Base-by-base conservation (phyloP, 2,888 invertebrate species). In the Xanthia icteritia region DNA sequence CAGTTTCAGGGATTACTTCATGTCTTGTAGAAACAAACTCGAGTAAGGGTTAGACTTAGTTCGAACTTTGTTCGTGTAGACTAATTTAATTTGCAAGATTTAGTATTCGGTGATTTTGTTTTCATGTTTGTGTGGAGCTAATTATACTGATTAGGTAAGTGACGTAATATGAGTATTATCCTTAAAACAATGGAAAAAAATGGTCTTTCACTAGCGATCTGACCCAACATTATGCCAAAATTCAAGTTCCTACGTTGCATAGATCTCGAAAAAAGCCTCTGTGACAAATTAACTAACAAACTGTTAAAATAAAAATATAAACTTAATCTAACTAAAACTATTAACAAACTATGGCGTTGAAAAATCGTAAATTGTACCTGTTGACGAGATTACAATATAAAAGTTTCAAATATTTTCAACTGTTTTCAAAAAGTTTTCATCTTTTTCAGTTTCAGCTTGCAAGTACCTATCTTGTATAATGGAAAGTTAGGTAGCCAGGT, bases 51-150 rank as follows among this genome's bases (percentile, higher is more conserved):
- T 48, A 64, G 48, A 73, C 60, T 73, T 73, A 13, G 42, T 61
- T 31, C 3, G 2, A 65, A 82, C 36, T 76, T 85, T 42, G 81
- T 81, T 81, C n/a, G 27, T 23, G 45, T 17, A 65, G 23, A 65
- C 39, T 71, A 65, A 83, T 65, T 77, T 54, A 31, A 83, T 86
- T 83, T 74, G 45, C 39, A 58, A 74, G 31, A 68, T 82, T 65
- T 73, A 61, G 31, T 36, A 36, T 63, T 69, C 17, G 20, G 0
- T 6, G 3, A 13, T 23, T n/a, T 48, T 42, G 69, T 58, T 42
- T 61, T 51, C 51, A 27, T 58, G 13, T 42, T 15, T 2, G 23
- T 36, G 5, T 27, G 36, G 31, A 58, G 42, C 31, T 27, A 11
- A 58, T 39, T 20, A 42, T 69, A 51, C 6, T 39, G 20, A 60